Base-by-base conservation (phyloP, 2,888 invertebrate genomes). In the Luperina nickerlii region DNA sequence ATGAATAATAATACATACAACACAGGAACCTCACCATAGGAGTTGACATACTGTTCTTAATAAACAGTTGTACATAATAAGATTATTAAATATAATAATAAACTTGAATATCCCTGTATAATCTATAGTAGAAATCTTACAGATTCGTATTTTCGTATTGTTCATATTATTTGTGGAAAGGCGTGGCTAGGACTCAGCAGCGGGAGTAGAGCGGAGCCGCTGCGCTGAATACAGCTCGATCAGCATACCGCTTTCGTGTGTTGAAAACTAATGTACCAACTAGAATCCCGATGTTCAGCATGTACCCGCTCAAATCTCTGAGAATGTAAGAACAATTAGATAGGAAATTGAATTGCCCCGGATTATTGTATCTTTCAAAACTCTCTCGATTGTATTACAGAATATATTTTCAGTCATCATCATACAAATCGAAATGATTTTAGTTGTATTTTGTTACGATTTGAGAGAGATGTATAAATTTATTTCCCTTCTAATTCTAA, bases 1-100 rank as follows among this genome's bases (percentile, higher is more conserved):
- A 79, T 75, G 48, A 65, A 69, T 74, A 51, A 27, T 11, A 48
- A 32, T 32, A 78, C 24, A 84, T 78, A 83, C 82, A 87, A 89
- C 86, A 89, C 70, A 73, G 18, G 78, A 87, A 87, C 82, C 86
- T 88, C 82, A 88, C 54, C 48, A 69, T 86, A 86, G 80, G 65
- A 81, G 68, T 76, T 74, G 72, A 74, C 68, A 73, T 71, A 78
- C 69, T 74, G 79, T 85, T 86, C 74, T 78, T 73, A 84, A 76
- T 67, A 2, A 62, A 66, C 65, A 74, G 74, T 72, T 76, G 8
- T 79, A 63, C 62, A 60, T 74, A 42, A 38, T 85, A 79, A 79
- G 76, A 78, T 74, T 83, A 83, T 74, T 72, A 62, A 68, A 72
- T 74, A 60, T 72, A 83, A 57, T 63, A 38, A 73, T 71, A 13